These are phyloP conservation scores for Camptogramma bilineatum DNA, from an alignment of 2,888 invertebrate genomes.

Conservation along the genomic window DNA sequence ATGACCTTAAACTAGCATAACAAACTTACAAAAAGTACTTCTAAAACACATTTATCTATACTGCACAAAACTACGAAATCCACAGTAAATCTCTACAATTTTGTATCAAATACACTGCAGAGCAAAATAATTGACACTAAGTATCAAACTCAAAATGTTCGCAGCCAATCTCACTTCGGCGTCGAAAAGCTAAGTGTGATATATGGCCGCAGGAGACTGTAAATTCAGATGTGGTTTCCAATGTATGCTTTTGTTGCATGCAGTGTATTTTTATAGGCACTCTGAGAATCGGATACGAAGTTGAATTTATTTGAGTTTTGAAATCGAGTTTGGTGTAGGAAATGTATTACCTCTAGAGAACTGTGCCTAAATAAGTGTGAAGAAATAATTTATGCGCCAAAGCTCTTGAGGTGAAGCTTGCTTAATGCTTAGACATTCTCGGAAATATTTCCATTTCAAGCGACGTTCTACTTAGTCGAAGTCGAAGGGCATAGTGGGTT, in stretches of 20 bases:
- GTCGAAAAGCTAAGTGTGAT: constrained; percentile 36
- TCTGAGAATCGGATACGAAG: constrained; percentile 38
- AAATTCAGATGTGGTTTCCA: constrained; percentile 35
- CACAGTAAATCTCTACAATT: neutral
- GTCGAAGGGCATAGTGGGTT: no score
- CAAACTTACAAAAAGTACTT: no score
- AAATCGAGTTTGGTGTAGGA: constrained; percentile 35
- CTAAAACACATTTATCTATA: neutral
- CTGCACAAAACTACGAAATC: constrained; percentile 1
- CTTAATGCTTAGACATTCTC: no score
- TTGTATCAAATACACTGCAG: constrained; percentile 32
- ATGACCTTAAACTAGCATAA: no score
- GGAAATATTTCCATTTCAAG: no score
- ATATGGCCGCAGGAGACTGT: constrained; percentile 35
- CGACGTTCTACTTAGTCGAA: no score
- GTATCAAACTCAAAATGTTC: constrained; percentile 31
- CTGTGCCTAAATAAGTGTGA: neutral
- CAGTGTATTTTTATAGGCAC: constrained; percentile 44
- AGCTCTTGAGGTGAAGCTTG: no score
- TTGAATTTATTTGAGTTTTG: constrained; percentile 41
- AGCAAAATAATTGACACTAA: constrained; percentile 37
- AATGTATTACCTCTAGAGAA: constrained; percentile 2
- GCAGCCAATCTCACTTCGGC: constrained; percentile 24
- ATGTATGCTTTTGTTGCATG: constrained; percentile 40
- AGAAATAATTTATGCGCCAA: no score